Conservation (phyloP, 92 coral and sea anemone species). For the Porites evermanni region DNA sequence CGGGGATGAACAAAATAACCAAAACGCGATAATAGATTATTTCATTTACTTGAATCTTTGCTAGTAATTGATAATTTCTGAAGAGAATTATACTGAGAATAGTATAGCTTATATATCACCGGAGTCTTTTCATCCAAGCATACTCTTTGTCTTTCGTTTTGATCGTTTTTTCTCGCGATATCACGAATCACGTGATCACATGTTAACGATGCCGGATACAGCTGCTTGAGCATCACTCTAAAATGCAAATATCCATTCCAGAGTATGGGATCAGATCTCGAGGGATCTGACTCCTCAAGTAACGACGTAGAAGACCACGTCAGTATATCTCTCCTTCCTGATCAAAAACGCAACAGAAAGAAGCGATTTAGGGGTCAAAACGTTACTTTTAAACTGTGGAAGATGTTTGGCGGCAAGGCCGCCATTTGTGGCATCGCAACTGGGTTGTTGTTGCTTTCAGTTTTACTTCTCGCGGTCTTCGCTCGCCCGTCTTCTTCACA, state of each 20-base stretch:
- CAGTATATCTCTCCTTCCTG: slow-evolving; percentile 84
- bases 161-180: slow-evolving; percentile 1
- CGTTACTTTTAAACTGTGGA: slow-evolving; percentile 5
- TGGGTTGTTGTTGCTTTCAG: slow-evolving; percentile 68
- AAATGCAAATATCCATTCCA: slow-evolving; percentile 35
- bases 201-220: slow-evolving; percentile 53
- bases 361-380: slow-evolving; percentile 4
- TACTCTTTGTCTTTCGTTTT: neutral
- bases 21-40: neutral
- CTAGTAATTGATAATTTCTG: neutral
- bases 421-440: slow-evolving; percentile 66
- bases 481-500: slow-evolving; percentile 83
- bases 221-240: slow-evolving; percentile 27
- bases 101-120: neutral
- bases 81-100: neutral
- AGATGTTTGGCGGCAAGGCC: slow-evolving; percentile 81
- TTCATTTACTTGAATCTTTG: neutral
- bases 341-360: slow-evolving; percentile 55
- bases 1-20: neutral
- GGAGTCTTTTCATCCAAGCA: neutral
- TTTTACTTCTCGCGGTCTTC: slow-evolving; percentile 74
- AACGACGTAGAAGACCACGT: slow-evolving; percentile 72
- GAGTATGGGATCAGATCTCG: slow-evolving; percentile 59
- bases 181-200: slow-evolving; percentile 44
- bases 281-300: slow-evolving; percentile 70